Percentiles rank a stretch among this genome's conserved stretches.
These are phyloP conservation scores for Apogon hyalosoma DNA, from an alignment of 2,797 vertebrate species.

Conservation along the genomic window DNA sequence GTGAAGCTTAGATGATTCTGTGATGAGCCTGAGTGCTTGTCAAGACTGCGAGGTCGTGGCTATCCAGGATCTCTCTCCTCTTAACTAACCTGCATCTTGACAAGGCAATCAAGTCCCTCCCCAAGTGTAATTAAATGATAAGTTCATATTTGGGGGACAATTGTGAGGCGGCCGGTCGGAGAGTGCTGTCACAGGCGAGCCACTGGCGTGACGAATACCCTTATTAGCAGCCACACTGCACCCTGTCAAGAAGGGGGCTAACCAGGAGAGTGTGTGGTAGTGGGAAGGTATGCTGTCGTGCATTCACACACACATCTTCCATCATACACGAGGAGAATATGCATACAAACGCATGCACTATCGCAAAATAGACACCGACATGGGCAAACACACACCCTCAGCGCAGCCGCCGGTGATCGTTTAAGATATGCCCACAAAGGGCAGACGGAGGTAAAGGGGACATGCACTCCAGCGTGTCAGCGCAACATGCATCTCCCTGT, in stretches of 20 bases:
- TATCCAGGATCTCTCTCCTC: slow-evolving; percentile 81
- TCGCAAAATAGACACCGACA: slow-evolving; percentile 4
- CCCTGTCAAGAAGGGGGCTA: slow-evolving; percentile 78
- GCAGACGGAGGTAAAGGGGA: slow-evolving; percentile 80
- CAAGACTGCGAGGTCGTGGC: slow-evolving; percentile 71
- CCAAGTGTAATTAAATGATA: slow-evolving; percentile 93
- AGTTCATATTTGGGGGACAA: slow-evolving; percentile 92
- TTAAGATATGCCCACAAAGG: slow-evolving; percentile 79
- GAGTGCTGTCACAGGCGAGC: slow-evolving; percentile 75
- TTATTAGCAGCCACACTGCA: slow-evolving; percentile 90
- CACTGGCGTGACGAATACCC: slow-evolving; percentile 89
- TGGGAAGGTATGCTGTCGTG: slow-evolving; percentile 27
- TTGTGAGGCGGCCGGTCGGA: slow-evolving; percentile 72
- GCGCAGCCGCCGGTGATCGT: slow-evolving; percentile 71
- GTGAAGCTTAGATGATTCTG: slow-evolving; percentile 66
- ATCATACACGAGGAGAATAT: slow-evolving; percentile 25
- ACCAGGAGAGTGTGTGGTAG: slow-evolving; percentile 69
- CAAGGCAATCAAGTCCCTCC: slow-evolving; percentile 85
- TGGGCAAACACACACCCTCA: slow-evolving; percentile 6
- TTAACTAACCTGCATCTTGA: slow-evolving; percentile 91
- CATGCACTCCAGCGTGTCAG: slow-evolving; percentile 74
- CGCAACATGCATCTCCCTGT: slow-evolving; percentile 75
- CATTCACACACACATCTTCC: slow-evolving; percentile 16
- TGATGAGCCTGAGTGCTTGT: slow-evolving; percentile 76
- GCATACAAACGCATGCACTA: slow-evolving; percentile 1